phyloP scores from a whole-genome alignment of 2,113 vertebrate species.

The Micronisus gabar region DNA sequence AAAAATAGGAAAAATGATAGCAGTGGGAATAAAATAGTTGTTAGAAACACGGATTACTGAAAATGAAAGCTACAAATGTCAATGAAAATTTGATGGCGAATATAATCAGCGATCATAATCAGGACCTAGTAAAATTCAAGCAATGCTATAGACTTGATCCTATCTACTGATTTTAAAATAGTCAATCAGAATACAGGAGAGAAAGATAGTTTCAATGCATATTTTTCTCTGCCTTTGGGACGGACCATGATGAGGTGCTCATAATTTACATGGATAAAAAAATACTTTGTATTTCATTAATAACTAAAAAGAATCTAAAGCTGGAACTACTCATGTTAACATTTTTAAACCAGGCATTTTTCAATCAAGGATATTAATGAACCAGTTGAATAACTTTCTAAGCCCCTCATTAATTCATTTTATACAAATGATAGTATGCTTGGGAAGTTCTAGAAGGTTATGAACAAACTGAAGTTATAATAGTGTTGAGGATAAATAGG shows the following conservation, averaged over 20 bases:
- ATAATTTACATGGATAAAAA: not conserved
- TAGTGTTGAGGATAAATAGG: not conserved
- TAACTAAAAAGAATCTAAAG: not conserved
- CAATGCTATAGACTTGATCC: not conserved
- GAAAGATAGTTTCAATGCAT: not conserved
- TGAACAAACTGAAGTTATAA: not conserved
- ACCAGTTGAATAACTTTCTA: not conserved
- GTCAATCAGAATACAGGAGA: not conserved
- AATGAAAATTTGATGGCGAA: not conserved
- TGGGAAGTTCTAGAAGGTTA: not conserved
- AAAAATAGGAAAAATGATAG: not conserved
- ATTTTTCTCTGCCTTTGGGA: not conserved
- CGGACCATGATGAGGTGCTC: not conserved
- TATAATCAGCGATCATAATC: not conserved
- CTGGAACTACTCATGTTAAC: not conserved
- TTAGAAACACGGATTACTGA: not conserved
- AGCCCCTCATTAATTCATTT: not conserved
- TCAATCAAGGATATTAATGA: not conserved
- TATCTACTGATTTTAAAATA: not conserved
- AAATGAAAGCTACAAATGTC: not conserved
- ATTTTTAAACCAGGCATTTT: not conserved
- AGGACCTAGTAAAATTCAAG: not conserved
- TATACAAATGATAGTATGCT: not conserved
- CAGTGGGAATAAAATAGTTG: not conserved
- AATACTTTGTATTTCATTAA: not conserved